Base-by-base conservation (phyloP, 2,797 vertebrate genomes). In the Sebastes iracundus region DNA sequence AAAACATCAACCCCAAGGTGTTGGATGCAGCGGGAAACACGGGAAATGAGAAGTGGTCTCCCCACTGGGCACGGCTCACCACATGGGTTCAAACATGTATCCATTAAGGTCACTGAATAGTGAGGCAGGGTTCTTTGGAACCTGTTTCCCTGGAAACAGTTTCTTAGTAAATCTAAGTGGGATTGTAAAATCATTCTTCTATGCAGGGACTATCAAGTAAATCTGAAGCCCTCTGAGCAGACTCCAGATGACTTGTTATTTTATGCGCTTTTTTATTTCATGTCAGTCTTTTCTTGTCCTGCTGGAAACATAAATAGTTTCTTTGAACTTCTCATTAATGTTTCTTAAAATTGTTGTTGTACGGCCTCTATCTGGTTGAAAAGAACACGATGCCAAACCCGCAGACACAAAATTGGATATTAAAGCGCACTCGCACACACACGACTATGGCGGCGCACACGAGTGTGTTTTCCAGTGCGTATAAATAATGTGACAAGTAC, bases 401-500 rank as follows among this genome's bases (percentile, higher is more conserved):
- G 13, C 49, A 65, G 38, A 85, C 81, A 79, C 52, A 80, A 35
- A 77, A 23, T 13, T 60, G 60, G 23, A 68, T 80, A 78, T 77
- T 64, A 65, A 72, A 79, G 65, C 27, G 52, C 71, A 66, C 53
- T 60, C 67, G 56, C 33, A 68, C 16, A 28, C 53, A 76, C 33
- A 42, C 2, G 6, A 3, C 63, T 67, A 11, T 71, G 65, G 23
- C 22, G 27, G 32, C 46, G 59, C n/a, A 38, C 80, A 42, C 35
- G 23, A 73, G 22, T 81, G 79, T 82, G 33, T 55, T 46, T 68
- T 60, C 23, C 52, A 76, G 25, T 84, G 84, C 22, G 52, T 75
- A 87, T 88, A 89, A 93, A 91, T 91, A 91, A 91, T 90, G 69
- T 86, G 82, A 93, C 84, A 81, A 87, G 82, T 80, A 76, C 85